Evolutionary conservation across 2,113 vertebrate genomes (phyloP), one percentile per base, ranked within the genome.

Genomic region (Gallinago paraguaiae): DNA sequence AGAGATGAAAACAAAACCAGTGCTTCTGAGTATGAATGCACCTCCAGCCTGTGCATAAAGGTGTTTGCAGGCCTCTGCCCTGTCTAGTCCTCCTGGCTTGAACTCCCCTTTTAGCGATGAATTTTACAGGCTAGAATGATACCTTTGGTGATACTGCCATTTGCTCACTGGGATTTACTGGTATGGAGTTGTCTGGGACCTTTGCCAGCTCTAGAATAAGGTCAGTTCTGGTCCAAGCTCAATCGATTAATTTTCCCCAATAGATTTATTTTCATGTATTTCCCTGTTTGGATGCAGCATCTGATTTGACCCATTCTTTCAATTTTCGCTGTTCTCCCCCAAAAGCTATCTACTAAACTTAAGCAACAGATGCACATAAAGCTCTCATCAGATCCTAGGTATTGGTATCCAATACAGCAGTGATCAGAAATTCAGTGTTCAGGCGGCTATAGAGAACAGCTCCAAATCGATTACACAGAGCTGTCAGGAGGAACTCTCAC

Each of bases 391-490:
- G 77, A 51, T 39, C 77, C 51, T 30, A 81, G 72, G 23, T 74
- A 86, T 92, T 0, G n/a, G 46, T 91, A 75, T 84, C 95, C 92
- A 75, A 84, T 94, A 30, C 8, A 35, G 48, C 63, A 96, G 86
- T 81, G 94, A 94, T 46, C 79, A 93, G 82, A 82, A 88, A 90
- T 78, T 86, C 82, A 86, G 70, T 7, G 3, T 94, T 88, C 75
- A 69, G 75, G 24, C 72, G 84, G 69, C 88, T 46, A 2, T 20
- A 78, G 53, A 54, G 35, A 82, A 30, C 90, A 90, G 39, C 53
- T 93, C 53, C 53, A 65, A 86, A 94, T 68, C 64, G 53, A 57
- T 67, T 59, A 64, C 51, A 63, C 6, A 56, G 79, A 82, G 15
- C 50, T 88, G n/a, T 20, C 17, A 35, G 51, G 16, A 86, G 12